phyloP scores from a whole-genome alignment of 2,797 vertebrate species.

The Clarias laeviceps region DNA sequence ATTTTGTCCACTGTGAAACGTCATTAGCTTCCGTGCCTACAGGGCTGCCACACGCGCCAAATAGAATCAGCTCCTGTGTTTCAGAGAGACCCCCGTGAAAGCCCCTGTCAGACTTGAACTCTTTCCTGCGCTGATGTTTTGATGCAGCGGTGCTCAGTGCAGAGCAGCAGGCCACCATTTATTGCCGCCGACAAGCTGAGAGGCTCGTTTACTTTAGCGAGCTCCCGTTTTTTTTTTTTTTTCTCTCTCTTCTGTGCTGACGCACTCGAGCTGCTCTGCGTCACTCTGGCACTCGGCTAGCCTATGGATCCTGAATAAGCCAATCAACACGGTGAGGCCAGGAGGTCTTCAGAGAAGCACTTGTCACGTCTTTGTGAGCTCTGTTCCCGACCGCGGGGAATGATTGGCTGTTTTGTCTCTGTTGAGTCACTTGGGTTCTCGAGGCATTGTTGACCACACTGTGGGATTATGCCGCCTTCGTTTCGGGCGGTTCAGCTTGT shows the following conservation, averaged over 20 bases:
- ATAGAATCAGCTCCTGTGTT: constrained; percentile 17
- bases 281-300: constrained; percentile 15
- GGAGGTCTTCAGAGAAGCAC: constrained; percentile 16
- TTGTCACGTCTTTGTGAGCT: constrained; percentile 14
- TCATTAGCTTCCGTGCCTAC: background rate
- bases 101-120: constrained; percentile 17
- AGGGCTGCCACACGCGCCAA: background rate
- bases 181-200: constrained; percentile 26
- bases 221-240: constrained; percentile 23
- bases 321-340: constrained; percentile 18
- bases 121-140: constrained; percentile 15
- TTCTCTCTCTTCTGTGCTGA: constrained; percentile 1
- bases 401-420: constrained; percentile 40
- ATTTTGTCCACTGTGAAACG: background rate
- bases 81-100: background rate
- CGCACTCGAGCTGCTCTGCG: constrained; percentile 49
- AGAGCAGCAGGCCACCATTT: constrained; percentile 30
- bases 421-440: constrained; percentile 16
- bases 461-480: constrained; percentile 22
- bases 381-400: background rate
- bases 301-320: constrained; percentile 38
- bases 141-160: constrained; percentile 14
- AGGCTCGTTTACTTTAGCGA: constrained; percentile 22
- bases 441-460: constrained; percentile 21
- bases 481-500: constrained; percentile 12